Conservation (phyloP, 2,797 vertebrate species). For the Enteromius thamalakanensis region DNA sequence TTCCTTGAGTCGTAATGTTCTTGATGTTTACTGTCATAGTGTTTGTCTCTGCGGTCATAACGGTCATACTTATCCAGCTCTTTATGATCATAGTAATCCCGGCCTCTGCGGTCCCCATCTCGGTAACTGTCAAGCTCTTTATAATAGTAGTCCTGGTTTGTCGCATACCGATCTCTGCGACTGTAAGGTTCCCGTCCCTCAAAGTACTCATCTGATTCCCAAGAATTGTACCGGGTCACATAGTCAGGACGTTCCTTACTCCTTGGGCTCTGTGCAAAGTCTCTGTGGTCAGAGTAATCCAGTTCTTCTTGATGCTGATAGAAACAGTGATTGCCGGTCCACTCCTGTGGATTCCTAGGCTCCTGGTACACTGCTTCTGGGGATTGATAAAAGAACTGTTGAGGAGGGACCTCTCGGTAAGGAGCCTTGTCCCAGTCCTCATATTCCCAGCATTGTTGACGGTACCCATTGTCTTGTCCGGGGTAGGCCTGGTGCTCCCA, state of each 20-base stretch:
- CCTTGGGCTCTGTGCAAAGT: constrained; percentile 58
- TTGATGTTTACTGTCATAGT: constrained; percentile 53
- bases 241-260: constrained; percentile 53
- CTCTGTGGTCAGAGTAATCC: constrained; percentile 61
- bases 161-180: constrained; percentile 47
- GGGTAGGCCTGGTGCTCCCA: constrained; percentile 56
- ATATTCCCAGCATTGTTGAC: constrained; percentile 68
- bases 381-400: constrained; percentile 75
- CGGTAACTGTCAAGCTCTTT: constrained; percentile 47
- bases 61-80: constrained; percentile 64
- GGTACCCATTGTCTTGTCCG: constrained; percentile 59
- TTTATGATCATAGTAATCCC: constrained; percentile 63
- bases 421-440: constrained; percentile 65
- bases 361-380: constrained; percentile 76
- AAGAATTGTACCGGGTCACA: constrained; percentile 60
- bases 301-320: constrained; percentile 74
- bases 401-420: constrained; percentile 58
- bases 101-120: constrained; percentile 33
- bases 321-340: constrained; percentile 76
- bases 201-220: constrained; percentile 52
- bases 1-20: constrained; percentile 52
- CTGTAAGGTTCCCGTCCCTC: constrained; percentile 38
- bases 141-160: constrained; percentile 46
- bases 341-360: constrained; percentile 71
- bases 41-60: constrained; percentile 61